Conservation (phyloP, 1,140 invertebrate species). For the Ostrea denselamellosa region DNA sequence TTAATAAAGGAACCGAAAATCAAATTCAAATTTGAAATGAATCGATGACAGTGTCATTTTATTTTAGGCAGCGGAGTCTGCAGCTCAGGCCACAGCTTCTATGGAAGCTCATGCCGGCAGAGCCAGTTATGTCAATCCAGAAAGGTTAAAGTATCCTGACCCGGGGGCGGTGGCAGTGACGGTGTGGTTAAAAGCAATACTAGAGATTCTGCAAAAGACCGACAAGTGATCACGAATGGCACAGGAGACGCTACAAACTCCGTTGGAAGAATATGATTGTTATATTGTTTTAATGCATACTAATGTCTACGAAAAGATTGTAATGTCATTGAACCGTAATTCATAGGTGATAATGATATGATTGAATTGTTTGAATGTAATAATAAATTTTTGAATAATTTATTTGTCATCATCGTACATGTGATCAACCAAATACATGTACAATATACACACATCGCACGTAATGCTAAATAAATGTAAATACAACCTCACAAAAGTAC, state of each 20-base stretch:
- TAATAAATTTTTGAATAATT: background rate
- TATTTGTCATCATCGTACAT: constrained; percentile 1
- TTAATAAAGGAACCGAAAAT: too few relatives aligned
- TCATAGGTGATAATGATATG: background rate
- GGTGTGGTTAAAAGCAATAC: constrained; percentile 82
- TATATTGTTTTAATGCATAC: too few relatives aligned
- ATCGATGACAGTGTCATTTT: background rate
- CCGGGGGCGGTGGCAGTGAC: constrained; percentile 85
- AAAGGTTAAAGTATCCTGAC: constrained; percentile 80
- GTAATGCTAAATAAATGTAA: background rate
- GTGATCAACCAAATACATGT: background rate
- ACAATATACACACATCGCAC: background rate
- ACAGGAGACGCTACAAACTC: too few relatives aligned
- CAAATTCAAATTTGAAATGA: too few relatives aligned
- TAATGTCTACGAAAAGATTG: background rate
- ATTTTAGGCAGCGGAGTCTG: constrained; percentile 76
- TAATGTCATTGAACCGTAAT: background rate
- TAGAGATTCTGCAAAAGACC: constrained; percentile 50
- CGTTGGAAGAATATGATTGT: too few relatives aligned
- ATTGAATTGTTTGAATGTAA: background rate
- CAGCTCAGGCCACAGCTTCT: constrained; percentile 80
- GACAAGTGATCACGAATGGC: too few relatives aligned
- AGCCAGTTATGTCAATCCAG: constrained; percentile 79
- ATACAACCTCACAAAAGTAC: background rate
- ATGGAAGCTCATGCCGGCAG: constrained; percentile 82